These are phyloP conservation scores for Andrena praecox DNA, from an alignment of 2,888 invertebrate genomes.

Conservation along the genomic window DNA sequence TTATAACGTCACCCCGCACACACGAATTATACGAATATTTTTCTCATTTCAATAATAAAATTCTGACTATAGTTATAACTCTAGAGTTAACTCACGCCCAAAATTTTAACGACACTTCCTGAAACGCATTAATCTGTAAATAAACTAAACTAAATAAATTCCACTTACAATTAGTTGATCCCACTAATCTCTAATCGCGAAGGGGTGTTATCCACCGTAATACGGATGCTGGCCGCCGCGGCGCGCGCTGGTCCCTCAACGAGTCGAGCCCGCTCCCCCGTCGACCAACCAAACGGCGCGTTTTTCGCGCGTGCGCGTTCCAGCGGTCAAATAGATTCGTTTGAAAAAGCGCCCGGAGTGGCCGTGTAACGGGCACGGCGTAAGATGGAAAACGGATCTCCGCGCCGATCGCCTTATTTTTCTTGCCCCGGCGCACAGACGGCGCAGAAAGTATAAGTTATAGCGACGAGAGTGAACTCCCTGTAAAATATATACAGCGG, in stretches of 20 bases:
- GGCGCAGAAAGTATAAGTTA: conserved; percentile 79
- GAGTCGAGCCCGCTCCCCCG: neutral
- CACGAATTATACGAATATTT: too few species aligned
- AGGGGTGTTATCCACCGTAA: too few species aligned
- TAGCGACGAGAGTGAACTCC: conserved; percentile 72
- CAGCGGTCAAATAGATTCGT: conserved; percentile 49
- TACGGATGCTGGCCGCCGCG: too few species aligned
- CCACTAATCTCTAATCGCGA: too few species aligned
- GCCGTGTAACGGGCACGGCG: conserved; percentile 71
- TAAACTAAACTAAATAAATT: too few species aligned
- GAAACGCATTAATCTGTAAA: too few species aligned
- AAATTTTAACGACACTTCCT: too few species aligned
- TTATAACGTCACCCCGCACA: too few species aligned
- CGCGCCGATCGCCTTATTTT: conserved; percentile 60
- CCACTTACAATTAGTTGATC: too few species aligned
- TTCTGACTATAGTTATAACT: too few species aligned
- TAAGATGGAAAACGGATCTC: conserved; percentile 75
- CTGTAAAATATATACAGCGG: conserved; percentile 76
- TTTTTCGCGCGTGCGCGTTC: conserved; percentile 21
- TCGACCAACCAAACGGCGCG: neutral
- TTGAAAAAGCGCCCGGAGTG: conserved; percentile 61
- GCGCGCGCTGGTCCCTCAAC: neutral
- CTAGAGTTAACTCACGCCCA: too few species aligned
- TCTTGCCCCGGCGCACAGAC: conserved; percentile 54
- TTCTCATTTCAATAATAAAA: too few species aligned